These are phyloP conservation scores for Laterallus jamaicensis DNA, from an alignment of 2,113 vertebrate species.

Conservation along the genomic window DNA sequence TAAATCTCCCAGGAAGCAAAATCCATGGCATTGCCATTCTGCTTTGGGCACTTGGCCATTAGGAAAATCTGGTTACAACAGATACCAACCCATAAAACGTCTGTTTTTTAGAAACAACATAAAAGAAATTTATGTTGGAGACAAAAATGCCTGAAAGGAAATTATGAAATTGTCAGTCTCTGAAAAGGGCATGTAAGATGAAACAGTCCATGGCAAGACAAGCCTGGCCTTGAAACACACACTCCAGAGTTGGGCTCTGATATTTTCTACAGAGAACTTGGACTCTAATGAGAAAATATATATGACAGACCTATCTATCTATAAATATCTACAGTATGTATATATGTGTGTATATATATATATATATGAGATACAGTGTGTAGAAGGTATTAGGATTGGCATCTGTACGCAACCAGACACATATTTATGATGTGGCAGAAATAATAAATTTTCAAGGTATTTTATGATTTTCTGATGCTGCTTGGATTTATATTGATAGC, in stretches of 20 bases:
- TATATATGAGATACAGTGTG: not conserved
- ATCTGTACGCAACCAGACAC: not conserved
- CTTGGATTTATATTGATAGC: not conserved
- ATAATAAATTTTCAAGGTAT: not conserved
- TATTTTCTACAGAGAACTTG: not conserved
- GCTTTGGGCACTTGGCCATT: not conserved
- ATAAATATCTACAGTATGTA: not conserved
- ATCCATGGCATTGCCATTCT: not conserved
- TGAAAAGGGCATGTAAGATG: not conserved
- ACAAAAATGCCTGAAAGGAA: not conserved
- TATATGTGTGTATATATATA: not conserved
- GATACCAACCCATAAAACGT: not conserved
- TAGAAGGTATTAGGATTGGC: not conserved
- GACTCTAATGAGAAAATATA: not conserved
- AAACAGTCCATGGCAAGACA: not conserved
- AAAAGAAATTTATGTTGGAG: not conserved
- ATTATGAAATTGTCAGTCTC: not conserved
- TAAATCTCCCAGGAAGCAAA: not conserved
- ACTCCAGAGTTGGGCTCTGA: fast-evolving
- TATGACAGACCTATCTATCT: not conserved
- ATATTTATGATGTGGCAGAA: not conserved
- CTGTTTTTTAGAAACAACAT: not conserved
- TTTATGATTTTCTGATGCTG: not conserved
- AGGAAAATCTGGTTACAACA: not conserved
- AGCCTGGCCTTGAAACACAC: not conserved